Evolutionary conservation across 1,140 invertebrate genomes (phyloP), one percentile per base, ranked within the genome.

Genomic region (Lysiphlebus fabarum): DNA sequence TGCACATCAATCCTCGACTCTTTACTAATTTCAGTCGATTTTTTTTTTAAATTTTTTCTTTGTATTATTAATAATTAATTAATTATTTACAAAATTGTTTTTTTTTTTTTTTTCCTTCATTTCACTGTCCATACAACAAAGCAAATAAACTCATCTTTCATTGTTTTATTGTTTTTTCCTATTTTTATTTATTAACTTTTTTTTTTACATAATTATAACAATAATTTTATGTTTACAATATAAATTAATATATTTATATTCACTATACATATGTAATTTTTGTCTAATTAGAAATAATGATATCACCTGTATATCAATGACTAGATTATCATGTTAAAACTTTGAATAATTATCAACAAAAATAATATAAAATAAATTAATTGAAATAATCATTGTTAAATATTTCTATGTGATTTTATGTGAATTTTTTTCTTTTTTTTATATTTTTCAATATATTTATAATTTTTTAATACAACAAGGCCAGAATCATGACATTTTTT

Each of bases 31-130:
- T 36, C 17, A 37, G 36, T 40, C 12, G 6, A 12, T 42, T 37
- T 26, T 34, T 49, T 56, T 38, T 34, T 43, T 43, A 43, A 48
- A 55, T 64, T 58, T 70, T 59, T 69, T 69, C 71, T 66, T 75
- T 74, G 71, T 67, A 75, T 75, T 77, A 78, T 77, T n/a, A n/a
- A 69, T 77, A 78, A 74, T 77, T 62, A 72, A 50, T 67, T 69
- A 63, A 72, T 70, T 71, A 65, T 58, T 59, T 56, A 55, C 38
- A 34, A 53, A 40, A 51, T 62, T 14, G 10, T 53, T 53, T 33
- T 38, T 4, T 36, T 3, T 54, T n/a, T 44, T 56, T 61, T 56
- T n/a, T 48, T 59, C 40, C 33, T 51, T 63, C 42, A 42, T n/a
- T 50, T 63, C 60, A 58, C 62, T 63, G 62, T 59, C 55, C 62